phyloP scores from a whole-genome alignment of 2,797 vertebrate genomes.

The Basileuterus tristriatus region DNA sequence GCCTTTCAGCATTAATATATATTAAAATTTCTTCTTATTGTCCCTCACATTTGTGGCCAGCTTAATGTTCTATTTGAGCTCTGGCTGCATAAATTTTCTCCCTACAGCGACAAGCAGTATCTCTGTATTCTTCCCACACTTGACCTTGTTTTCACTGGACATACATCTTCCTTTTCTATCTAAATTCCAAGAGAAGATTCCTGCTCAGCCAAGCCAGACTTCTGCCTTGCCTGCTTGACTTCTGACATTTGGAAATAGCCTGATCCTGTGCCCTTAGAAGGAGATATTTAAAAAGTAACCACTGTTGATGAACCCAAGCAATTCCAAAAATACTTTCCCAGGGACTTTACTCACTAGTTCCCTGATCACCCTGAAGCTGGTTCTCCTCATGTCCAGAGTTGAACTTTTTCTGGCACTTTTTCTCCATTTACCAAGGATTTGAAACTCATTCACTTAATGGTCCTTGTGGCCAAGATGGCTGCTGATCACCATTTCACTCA shows the following conservation, averaged over 20 bases:
- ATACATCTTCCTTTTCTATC: not conserved
- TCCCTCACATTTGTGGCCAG: not conserved
- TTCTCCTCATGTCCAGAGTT: not conserved
- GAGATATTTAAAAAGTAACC: not conserved
- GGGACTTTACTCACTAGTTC: not conserved
- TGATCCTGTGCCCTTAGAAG: not conserved
- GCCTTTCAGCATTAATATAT: not conserved
- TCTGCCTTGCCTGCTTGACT: not conserved
- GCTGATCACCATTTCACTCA: not conserved
- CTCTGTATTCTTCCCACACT: too few species aligned
- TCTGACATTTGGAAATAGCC: not conserved
- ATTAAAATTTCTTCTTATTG: not conserved
- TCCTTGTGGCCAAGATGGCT: not conserved
- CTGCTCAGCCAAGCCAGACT: not conserved
- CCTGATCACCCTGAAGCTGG: not conserved
- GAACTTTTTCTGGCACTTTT: not conserved
- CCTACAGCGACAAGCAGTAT: not conserved
- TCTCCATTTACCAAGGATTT: not conserved
- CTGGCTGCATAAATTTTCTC: not conserved
- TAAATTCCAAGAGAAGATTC: not conserved
- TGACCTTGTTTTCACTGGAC: not conserved
- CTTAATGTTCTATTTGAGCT: not conserved
- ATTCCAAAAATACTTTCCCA: not conserved
- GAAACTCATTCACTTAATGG: rapidly evolving
- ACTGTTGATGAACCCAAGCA: rapidly evolving